A percentile compares a stretch with the other conserved stretches of the same genome.
These are phyloP conservation scores for Rugalucina vietnamica DNA, from an alignment of 2,888 invertebrate genomes.

Conservation along the genomic window DNA sequence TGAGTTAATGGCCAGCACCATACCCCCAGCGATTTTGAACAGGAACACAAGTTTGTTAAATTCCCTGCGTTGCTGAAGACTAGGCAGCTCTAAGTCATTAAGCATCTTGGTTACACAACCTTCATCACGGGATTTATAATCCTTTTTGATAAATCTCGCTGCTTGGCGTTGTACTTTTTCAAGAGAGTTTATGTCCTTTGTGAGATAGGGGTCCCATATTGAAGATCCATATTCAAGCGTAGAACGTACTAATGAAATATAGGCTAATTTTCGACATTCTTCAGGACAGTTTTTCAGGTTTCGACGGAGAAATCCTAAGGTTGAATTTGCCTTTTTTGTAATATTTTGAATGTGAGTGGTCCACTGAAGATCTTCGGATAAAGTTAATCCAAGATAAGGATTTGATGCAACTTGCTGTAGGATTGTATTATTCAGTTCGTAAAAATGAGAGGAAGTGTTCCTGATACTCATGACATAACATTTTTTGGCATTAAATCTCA, in stretches of 20 bases:
- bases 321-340: constrained; percentile 4
- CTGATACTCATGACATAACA: constrained; percentile 7
- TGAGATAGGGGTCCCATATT: neutral
- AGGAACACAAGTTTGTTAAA: neutral
- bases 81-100: neutral
- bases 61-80: neutral
- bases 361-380: neutral
- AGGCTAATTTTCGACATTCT: constrained; percentile 14
- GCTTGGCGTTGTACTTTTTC: constrained; percentile 8
- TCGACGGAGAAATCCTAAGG: constrained; percentile 34
- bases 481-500: neutral
- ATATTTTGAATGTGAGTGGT: neutral
- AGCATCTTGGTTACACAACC: neutral
- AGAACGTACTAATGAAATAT: constrained; percentile 14
- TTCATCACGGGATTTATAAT: neutral
- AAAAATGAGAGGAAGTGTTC: constrained; percentile 13
- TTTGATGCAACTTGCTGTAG: neutral
- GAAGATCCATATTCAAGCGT: neutral
- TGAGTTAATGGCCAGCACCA: neutral
- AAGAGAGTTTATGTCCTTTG: neutral
- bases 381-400: neutral
- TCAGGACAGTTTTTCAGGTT: constrained; percentile 27
- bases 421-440: neutral
- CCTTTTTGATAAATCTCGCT: neutral
- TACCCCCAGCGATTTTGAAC: neutral